A percentile compares a stretch with the other conserved stretches of the same genome.
phyloP scores from a whole-genome alignment of 2,888 invertebrate genomes.

The Taphrorychus bicolor region DNA sequence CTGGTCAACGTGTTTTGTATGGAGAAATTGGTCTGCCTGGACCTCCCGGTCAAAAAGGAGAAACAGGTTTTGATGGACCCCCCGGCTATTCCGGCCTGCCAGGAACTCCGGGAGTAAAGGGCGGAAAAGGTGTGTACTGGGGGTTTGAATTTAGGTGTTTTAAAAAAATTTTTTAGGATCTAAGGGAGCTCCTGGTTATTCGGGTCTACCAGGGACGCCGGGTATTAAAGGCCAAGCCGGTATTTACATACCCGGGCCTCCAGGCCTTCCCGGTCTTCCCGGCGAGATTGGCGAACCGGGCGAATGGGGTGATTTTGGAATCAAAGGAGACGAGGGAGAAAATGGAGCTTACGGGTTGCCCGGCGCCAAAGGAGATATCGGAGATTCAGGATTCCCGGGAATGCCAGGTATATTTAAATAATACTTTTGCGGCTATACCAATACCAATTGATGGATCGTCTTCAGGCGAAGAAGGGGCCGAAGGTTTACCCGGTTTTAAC shows the following conservation, averaged over 20 bases:
- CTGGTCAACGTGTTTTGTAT: slow-evolving; percentile 63
- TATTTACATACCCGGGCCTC: slow-evolving; percentile 50
- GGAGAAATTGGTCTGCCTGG: slow-evolving; percentile 61
- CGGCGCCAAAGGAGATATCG: slow-evolving; percentile 54
- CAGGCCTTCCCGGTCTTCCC: slow-evolving; percentile 53
- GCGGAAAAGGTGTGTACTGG: slow-evolving; percentile 43
- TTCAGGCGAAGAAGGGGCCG: slow-evolving; percentile 45
- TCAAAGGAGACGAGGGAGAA: slow-evolving; percentile 52
- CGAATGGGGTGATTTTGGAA: slow-evolving; percentile 56
- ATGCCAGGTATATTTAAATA: slow-evolving; percentile 43
- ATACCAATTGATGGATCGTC: background rate
- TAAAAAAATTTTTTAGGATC: slow-evolving; percentile 43
- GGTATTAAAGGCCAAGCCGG: slow-evolving; percentile 55
- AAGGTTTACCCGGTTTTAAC: slow-evolving; percentile 51
- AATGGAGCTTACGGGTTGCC: slow-evolving; percentile 52
- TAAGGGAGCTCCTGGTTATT: slow-evolving; percentile 57
- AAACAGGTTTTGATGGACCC: slow-evolving; percentile 56
- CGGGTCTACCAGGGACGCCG: slow-evolving; percentile 54
- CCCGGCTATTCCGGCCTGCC: slow-evolving; percentile 55
- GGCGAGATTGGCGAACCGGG: slow-evolving; percentile 51
- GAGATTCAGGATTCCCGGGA: slow-evolving; percentile 49
- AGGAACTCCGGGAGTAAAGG: slow-evolving; percentile 55
- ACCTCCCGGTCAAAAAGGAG: slow-evolving; percentile 54
- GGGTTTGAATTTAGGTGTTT: background rate
- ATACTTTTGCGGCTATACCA: background rate